These are phyloP conservation scores for Drosophila mettleri DNA, from an alignment of 2,888 invertebrate species.

Conservation along the genomic window DNA sequence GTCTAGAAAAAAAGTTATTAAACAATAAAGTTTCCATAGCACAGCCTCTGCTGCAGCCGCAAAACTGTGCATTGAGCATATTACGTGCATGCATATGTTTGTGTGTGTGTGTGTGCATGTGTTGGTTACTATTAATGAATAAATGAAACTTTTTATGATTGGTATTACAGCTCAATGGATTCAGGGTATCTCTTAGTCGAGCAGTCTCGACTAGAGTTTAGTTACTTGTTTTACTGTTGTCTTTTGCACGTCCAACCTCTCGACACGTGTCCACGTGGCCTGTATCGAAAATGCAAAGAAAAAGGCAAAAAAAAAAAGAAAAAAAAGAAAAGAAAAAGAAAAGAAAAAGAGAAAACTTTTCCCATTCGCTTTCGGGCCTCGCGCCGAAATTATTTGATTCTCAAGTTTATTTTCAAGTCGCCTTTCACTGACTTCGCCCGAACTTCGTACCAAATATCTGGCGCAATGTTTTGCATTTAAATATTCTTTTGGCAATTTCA, in stretches of 20 bases:
- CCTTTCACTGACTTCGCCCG: constrained; percentile 18
- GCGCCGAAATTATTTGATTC: constrained; percentile 45
- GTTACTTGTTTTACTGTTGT: constrained; percentile 31
- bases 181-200: too few relatives aligned
- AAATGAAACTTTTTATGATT: too few relatives aligned
- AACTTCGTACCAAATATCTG: constrained; percentile 29
- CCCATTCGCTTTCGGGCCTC: constrained; percentile 30
- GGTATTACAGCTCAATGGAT: too few relatives aligned
- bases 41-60: too few relatives aligned
- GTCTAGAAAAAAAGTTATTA: too few relatives aligned
- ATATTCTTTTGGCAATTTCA: constrained; percentile 52
- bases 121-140: too few relatives aligned
- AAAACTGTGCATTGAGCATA: too few relatives aligned
- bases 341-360: constrained; percentile 31
- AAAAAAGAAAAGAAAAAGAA: constrained; percentile 13
- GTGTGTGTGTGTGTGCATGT: too few relatives aligned
- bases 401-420: constrained; percentile 32
- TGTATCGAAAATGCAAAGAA: constrained; percentile 17
- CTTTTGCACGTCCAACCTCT: constrained; percentile 34
- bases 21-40: too few relatives aligned
- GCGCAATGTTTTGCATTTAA: constrained; percentile 57
- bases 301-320: constrained; percentile 5
- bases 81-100: too few relatives aligned
- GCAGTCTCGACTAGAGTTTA: too few relatives aligned
- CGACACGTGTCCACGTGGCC: constrained; percentile 49